Evolutionary conservation across 2,797 vertebrate species (phyloP).

Genomic region (Varecia variegata): DNA sequence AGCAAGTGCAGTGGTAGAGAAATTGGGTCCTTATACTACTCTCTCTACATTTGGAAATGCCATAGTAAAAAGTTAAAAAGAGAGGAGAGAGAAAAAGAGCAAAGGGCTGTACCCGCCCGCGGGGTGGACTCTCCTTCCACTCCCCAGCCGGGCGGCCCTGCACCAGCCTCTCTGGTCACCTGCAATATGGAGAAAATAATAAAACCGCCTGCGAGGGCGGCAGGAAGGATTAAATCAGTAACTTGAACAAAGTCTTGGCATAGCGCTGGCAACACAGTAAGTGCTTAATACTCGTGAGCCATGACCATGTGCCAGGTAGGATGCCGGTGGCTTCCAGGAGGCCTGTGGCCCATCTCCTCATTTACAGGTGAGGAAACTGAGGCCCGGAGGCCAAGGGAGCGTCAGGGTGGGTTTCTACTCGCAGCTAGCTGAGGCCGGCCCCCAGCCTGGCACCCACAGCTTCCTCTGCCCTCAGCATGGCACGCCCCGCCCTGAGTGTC

Average conservation of each 20-base stretch:
- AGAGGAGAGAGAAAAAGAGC: too few relatives aligned
- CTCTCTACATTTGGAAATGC: not conserved
- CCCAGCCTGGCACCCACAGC: not conserved
- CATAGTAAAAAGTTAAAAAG: not conserved
- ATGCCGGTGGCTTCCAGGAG: accelerated
- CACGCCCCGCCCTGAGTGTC: accelerated
- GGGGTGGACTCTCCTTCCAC: too few relatives aligned
- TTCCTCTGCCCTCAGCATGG: not conserved
- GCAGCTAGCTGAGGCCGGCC: not conserved
- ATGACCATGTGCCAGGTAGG: accelerated
- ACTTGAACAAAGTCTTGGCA: not conserved
- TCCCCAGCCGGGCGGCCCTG: not conserved
- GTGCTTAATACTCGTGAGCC: accelerated
- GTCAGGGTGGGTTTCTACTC: accelerated
- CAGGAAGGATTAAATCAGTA: not conserved
- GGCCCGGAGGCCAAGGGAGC: not conserved
- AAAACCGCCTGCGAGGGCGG: accelerated
- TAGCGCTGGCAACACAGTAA: not conserved
- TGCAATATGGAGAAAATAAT: accelerated
- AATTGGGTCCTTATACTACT: accelerated
- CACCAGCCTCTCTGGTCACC: not conserved
- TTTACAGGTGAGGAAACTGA: not conserved
- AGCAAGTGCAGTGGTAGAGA: accelerated
- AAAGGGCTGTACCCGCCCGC: not conserved
- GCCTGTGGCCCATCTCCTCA: too few relatives aligned